phyloP scores from a whole-genome alignment of 2,113 vertebrate genomes.

The Rana temporaria region DNA sequence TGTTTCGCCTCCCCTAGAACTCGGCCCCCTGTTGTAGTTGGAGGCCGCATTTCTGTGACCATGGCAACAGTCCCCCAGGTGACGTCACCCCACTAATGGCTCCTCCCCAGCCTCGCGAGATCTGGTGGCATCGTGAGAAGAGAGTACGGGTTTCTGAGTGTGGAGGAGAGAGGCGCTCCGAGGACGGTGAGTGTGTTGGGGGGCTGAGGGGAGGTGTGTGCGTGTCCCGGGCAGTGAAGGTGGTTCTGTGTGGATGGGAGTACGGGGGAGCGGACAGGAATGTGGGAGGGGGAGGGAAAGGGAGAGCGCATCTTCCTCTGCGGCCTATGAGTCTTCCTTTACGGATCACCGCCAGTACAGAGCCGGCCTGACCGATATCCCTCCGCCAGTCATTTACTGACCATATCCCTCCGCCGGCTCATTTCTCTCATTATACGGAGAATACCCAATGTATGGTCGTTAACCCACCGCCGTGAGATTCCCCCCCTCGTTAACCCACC shows the following conservation, averaged over 20 bases:
- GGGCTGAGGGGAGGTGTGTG: background rate
- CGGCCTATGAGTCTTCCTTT: background rate
- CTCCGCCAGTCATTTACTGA: background rate
- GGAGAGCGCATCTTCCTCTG: no score
- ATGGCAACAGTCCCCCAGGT: background rate
- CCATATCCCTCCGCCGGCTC: background rate
- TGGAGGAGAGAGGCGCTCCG: background rate
- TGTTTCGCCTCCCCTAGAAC: background rate
- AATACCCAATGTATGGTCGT: no score
- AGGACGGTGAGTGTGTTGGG: background rate
- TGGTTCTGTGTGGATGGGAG: background rate
- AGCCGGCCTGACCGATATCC: background rate
- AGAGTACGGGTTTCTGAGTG: background rate
- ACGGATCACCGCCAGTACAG: background rate
- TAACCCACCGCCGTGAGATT: background rate
- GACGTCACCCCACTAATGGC: background rate
- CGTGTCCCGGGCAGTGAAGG: background rate
- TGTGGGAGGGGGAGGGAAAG: no score
- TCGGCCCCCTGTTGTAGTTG: background rate
- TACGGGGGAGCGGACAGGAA: background rate
- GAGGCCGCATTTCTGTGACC: background rate
- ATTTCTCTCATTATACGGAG: background rate
- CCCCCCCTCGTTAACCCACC: no score
- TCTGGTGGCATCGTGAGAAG: conserved; percentile 9
- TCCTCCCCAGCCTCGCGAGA: background rate